A percentile compares a stretch with the other conserved stretches of the same genome.
phyloP scores from a whole-genome alignment of 2,888 invertebrate genomes.

The Dynastes maya region DNA sequence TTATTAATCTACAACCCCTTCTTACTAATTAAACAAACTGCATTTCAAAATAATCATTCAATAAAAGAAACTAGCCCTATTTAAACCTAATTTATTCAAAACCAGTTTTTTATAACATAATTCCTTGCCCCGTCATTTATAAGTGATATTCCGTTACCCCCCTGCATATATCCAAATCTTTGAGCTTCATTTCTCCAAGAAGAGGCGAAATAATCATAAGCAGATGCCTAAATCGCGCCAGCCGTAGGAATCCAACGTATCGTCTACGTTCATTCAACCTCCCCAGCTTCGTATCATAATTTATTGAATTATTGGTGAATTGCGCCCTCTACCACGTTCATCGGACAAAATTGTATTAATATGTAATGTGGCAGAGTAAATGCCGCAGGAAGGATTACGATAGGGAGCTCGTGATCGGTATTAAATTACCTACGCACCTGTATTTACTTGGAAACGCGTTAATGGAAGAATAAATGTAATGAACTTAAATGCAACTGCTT shows the following conservation, averaged over 20 bases:
- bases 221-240: background rate
- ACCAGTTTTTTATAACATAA: no score
- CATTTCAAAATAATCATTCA: no score
- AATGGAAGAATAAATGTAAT: background rate
- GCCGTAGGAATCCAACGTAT: background rate
- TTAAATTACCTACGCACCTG: background rate
- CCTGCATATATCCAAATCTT: no score
- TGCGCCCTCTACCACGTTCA: constrained; percentile 7
- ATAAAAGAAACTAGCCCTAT: no score
- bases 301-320: constrained; percentile 32
- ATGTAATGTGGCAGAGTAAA: constrained; percentile 7
- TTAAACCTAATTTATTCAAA: no score
- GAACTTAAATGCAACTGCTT: background rate
- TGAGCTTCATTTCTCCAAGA: background rate
- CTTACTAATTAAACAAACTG: no score
- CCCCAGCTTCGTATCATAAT: background rate
- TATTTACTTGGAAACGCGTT: background rate
- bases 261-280: background rate
- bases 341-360: constrained; percentile 24
- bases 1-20: no score
- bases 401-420: background rate
- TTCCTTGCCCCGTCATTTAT: no score
- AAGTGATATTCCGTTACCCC: no score
- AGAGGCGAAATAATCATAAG: background rate
- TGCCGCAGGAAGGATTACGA: constrained; percentile 1